Evolutionary conservation across 2,797 vertebrate species (phyloP).

Genomic region (Harpagifer antarcticus): DNA sequence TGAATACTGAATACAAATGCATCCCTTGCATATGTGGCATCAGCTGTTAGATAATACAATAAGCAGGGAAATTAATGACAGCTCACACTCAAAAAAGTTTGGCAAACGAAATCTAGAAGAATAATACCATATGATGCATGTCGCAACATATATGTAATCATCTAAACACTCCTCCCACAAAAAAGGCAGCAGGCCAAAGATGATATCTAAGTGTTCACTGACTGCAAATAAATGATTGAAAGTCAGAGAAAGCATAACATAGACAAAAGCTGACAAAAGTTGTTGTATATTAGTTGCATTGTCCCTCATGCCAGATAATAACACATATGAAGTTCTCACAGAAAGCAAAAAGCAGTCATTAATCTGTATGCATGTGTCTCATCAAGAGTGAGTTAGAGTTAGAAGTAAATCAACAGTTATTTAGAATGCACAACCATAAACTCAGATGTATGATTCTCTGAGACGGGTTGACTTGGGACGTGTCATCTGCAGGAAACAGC

Average conservation of each 20-base stretch:
- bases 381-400: too few species aligned
- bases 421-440: too few species aligned
- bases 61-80: slow-evolving; percentile 2
- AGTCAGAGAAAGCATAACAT: neutral
- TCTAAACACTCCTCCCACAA: neutral
- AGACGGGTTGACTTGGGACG: too few species aligned
- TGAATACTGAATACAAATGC: slow-evolving; percentile 8
- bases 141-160: neutral
- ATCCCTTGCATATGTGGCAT: neutral
- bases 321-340: neutral
- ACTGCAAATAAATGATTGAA: neutral
- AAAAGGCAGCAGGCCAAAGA: neutral
- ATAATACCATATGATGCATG: neutral
- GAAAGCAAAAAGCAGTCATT: neutral
- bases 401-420: too few species aligned
- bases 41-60: slow-evolving; percentile 11
- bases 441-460: too few species aligned
- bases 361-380: neutral
- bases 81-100: neutral
- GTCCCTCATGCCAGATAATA: neutral
- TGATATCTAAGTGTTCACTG: too few species aligned
- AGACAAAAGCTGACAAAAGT: neutral
- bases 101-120: neutral
- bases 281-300: neutral
- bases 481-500: too few species aligned